Conservation (phyloP, 2,797 vertebrate species). For the Neosalanx taihuensis region DNA sequence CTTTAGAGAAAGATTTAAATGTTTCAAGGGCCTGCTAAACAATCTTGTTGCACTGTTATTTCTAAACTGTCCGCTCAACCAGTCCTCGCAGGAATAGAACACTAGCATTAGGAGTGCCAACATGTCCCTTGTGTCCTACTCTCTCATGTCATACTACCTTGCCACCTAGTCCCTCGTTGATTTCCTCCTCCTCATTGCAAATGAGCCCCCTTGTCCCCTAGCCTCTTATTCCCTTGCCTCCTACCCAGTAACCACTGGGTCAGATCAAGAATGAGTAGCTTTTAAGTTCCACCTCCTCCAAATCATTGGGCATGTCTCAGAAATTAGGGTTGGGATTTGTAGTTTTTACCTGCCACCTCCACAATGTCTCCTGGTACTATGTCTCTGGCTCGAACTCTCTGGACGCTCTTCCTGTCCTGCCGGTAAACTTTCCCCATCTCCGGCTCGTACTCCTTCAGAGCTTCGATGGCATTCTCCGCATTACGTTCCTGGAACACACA, state of each 20-base stretch:
- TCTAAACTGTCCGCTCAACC: constrained; percentile 40
- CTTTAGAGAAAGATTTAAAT: constrained; percentile 26
- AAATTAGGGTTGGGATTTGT: background rate
- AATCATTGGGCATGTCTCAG: background rate
- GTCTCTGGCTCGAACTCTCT: constrained; percentile 74
- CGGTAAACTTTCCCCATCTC: constrained; percentile 81
- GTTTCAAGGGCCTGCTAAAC: constrained; percentile 47
- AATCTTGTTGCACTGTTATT: constrained; percentile 37
- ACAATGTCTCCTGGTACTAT: constrained; percentile 80
- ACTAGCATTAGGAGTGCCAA: background rate
- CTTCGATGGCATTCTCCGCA: constrained; percentile 78
- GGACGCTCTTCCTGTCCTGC: constrained; percentile 77
- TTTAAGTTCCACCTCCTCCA: background rate
- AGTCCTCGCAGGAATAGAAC: background rate
- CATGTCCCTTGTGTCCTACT: too few relatives aligned
- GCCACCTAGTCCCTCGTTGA: too few relatives aligned
- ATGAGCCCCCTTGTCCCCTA: background rate
- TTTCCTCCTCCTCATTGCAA: background rate
- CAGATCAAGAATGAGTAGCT: too few relatives aligned
- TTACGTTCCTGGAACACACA: constrained; percentile 69
- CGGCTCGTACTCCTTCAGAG: constrained; percentile 78
- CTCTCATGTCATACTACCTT: too few relatives aligned
- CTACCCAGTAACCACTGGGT: too few relatives aligned
- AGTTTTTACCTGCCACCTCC: constrained; percentile 71
- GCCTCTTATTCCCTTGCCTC: too few relatives aligned